Evolutionary conservation across 2,888 invertebrate species (phyloP), one percentile per base, ranked within the genome.

Genomic region (Eristalis arbustorum): DNA sequence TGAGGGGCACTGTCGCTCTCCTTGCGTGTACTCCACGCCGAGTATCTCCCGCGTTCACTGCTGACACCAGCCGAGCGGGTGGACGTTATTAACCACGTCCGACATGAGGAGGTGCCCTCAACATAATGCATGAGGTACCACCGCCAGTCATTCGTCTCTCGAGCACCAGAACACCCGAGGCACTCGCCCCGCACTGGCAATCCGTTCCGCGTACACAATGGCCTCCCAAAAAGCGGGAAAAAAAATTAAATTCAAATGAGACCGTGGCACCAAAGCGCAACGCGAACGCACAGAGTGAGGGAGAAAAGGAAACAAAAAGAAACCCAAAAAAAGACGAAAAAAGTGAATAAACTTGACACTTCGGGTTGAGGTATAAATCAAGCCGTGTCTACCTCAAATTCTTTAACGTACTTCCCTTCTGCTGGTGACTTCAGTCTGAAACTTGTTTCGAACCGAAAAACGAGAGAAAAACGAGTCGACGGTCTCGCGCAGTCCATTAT

Each of bases 281-380:
- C 14, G 25, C n/a, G 11, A 6, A 14, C 14, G 59, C 25, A 69
- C 61, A 63, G 77, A 76, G 85, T 56, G 73, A 74, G 40, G 25
- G 40, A 42, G 59, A 57, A 69, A 75, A 63, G 49, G 63, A 62
- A 77, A 74, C 49, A 34, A 81, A 49, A 59, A 66, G 23, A 72
- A 68, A 62, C 56, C 63, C 64, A 59, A 63, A 74, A 59, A 64
- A 73, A 68, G 42, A 25, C 42, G 59, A 73, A 75, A 79, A 84
- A 84, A 69, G 84, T 84, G 88, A 88, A 88, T 79, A 88, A 88
- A 88, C 88, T 84, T 88, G 88, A 88, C 88, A 88, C 84, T 88
- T 88, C 31, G 83, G 88, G 79, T 83, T 84, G 88, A 79, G 83
- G 68, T 74, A 88, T 88, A 88, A 84, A 88, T 88, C 88, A 88